Evolutionary conservation across 2,888 invertebrate genomes (phyloP), one percentile per base, ranked within the genome.

Genomic region (Mesorhabditis sp.): DNA sequence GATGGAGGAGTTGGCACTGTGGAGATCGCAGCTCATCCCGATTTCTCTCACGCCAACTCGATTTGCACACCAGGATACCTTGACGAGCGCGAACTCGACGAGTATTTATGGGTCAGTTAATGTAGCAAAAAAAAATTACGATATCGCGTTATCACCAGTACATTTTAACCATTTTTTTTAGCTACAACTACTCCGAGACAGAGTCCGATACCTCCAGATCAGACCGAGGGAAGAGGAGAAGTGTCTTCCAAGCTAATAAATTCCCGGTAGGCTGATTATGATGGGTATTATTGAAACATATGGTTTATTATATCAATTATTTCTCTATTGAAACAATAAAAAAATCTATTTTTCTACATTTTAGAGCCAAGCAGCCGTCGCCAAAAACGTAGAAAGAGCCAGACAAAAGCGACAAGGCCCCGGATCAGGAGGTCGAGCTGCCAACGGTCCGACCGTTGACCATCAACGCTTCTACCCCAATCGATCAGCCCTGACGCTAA

Each of bases 381-480:
- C 70, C 7, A 82, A 82, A 65, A 82, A 80, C 64, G 78, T 82
- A 4, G 82, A 82, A 67, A 68, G 80, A 15, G 80, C 80, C 66
- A 67, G 81, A 15, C 72, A 80, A 70, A 78, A 76, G 65, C 77
- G 78, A 45, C 80, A 80, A 67, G 81, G 78, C 6, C 73, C 74
- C 43, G 78, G 76, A 13, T 74, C 75, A 4, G 78, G 78, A 15
- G 77, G 76, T 45, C 62, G 76, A 68, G 73, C 76, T 6, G 70
- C 77, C 15, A 28, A 28, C 28, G 74, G 74, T 28, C 75, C 73
- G 45, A 76, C 74, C 66, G 77, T 76, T 63, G 77, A 79, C 63
- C 76, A 72, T n/a, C 73, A 76, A 41, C 45, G 64, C 13, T 72
- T 63, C 62, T 69, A 72, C 43, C 72, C 70, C 15, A 74, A 76